Conservation (phyloP, 2,888 invertebrate species). For the Ormyrus thymus region DNA sequence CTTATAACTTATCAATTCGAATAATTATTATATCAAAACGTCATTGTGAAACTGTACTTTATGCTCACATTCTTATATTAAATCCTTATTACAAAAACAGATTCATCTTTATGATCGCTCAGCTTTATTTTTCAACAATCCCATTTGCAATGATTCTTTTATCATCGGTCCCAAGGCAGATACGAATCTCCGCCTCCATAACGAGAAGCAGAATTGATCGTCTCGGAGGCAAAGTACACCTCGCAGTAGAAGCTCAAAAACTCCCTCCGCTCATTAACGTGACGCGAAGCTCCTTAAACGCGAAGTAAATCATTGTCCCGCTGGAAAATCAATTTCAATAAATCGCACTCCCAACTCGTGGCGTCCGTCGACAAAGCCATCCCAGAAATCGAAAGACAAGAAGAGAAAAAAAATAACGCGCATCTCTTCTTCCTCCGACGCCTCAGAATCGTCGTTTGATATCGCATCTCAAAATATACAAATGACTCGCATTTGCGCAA, state of each 20-base stretch:
- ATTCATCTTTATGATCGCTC: background rate
- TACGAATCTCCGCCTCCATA: too few species aligned
- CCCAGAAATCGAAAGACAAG: too few species aligned
- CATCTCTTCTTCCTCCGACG: background rate
- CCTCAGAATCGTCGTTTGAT: constrained; percentile 3
- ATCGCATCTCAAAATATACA: constrained; percentile 28
- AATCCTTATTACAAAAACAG: constrained; percentile 6
- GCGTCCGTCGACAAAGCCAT: background rate
- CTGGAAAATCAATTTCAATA: constrained; percentile 2
- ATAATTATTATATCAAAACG: constrained; percentile 19
- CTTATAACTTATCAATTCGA: constrained; percentile 10
- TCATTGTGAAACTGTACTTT: constrained; percentile 3
- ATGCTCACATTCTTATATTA: background rate
- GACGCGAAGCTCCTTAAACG: background rate
- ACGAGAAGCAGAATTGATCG: too few species aligned
- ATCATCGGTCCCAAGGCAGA: too few species aligned
- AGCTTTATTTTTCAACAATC: background rate
- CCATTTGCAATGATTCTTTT: too few species aligned
- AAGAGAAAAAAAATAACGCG: too few species aligned
- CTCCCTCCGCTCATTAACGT: background rate
- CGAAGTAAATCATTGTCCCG: background rate
- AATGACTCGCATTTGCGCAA: constrained; percentile 8
- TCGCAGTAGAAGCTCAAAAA: background rate
- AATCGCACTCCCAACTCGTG: constrained; percentile 6
- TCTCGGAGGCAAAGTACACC: too few species aligned